Evolutionary conservation across 2,113 vertebrate species (phyloP), one percentile per base, ranked within the genome.

Genomic region (Genyomyrus donnyi): DNA sequence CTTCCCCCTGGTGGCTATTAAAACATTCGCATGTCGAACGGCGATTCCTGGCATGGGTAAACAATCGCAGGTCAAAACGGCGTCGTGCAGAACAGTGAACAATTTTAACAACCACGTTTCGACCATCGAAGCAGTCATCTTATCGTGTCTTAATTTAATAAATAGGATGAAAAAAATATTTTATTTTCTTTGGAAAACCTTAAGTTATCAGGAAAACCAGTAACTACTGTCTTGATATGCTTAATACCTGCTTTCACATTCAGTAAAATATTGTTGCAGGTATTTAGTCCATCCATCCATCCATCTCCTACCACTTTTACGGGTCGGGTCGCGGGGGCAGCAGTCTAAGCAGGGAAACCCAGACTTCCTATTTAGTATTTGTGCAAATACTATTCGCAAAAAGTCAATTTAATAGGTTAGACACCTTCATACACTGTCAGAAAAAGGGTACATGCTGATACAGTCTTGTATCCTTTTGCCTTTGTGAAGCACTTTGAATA

Each of bases 1-100:
- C 83, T 85, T 5, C 83, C 83, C 83, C 83, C 83, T 85, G 83
- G 83, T 85, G 83, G 83, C 83, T 13, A 85, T 48, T 84, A 84
- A 84, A 84, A 84, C 19, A 42, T 84, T 84, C 19, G 8, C 17
- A 3, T 85, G 45, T 48, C 8, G 24, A 85, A 24, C 83, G n/a
- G 83, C 21, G 21, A n/a, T 48, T 19, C 24, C 45, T n/a, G 0
- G 8, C 8, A 3, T 48, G 19, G 5, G 45, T 10, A 8, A 85
- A 46, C 45, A 48, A 48, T 85, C 24, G n/a, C 83, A 24, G 42
- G 5, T 85, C 19, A 35, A 15, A 39, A 1, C 24, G 58, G 8
- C 24, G 19, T 8, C 3, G 10, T 46, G 83, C 21, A n/a, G 42
- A 45, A 21, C 39, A 45, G 15, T 2, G 19, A 45, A 83, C 19